Conservation (phyloP, 2,797 vertebrate species). For the Molothrus ater region DNA sequence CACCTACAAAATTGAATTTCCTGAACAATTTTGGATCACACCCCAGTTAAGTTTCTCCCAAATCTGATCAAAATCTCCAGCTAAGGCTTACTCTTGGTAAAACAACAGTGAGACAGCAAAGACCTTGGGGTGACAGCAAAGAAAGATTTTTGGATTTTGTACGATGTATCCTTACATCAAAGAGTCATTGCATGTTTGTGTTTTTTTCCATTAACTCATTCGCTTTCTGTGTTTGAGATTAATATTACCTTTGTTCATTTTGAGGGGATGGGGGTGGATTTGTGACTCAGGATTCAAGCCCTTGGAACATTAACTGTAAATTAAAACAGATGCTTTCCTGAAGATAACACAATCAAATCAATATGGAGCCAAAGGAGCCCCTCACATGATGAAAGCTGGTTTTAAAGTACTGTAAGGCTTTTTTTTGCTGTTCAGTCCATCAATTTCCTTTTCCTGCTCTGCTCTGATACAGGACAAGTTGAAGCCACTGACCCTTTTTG, state of each 20-base stretch:
- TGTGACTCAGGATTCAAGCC: neutral
- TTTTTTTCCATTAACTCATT: neutral
- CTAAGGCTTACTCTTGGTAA: neutral
- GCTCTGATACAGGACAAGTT: neutral
- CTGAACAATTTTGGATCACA: neutral
- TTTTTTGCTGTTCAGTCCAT: neutral
- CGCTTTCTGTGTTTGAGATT: neutral
- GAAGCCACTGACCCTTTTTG: conserved; percentile 1
- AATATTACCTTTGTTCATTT: conserved; percentile 22
- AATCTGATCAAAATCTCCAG: neutral
- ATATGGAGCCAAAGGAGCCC: conserved; percentile 14
- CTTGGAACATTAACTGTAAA: conserved; percentile 47
- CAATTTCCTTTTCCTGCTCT: conserved; percentile 43
- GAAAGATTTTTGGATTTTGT: neutral
- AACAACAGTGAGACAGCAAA: neutral
- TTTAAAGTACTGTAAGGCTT: conserved; percentile 21
- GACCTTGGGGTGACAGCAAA: neutral
- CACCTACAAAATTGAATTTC: neutral
- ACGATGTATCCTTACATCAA: neutral
- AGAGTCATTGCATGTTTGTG: neutral
- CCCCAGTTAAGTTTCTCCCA: neutral
- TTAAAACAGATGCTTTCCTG: conserved; percentile 60
- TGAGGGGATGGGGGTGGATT: neutral
- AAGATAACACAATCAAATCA: conserved; percentile 52
- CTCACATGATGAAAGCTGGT: conserved; percentile 30